phyloP scores from a whole-genome alignment of 2,888 invertebrate genomes.

The Malacosoma neustria region DNA sequence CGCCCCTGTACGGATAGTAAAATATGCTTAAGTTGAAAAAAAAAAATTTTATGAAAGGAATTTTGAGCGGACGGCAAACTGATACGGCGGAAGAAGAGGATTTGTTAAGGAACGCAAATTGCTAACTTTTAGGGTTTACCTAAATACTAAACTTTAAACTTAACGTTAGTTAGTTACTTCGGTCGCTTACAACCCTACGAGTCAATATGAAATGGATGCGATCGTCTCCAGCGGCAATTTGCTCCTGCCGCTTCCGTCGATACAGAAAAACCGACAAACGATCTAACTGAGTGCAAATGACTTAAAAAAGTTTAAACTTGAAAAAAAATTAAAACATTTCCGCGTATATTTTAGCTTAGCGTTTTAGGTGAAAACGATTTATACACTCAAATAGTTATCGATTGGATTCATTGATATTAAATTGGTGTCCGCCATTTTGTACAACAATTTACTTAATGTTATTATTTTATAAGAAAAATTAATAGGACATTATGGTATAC shows the following conservation, averaged over 20 bases:
- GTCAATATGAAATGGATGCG: constrained; percentile 37
- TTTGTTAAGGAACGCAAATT: too few species aligned
- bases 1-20: too few species aligned
- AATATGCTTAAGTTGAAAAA: too few species aligned
- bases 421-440: not conserved
- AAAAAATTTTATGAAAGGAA: too few species aligned
- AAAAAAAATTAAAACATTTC: not conserved
- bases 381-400: not conserved
- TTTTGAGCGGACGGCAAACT: too few species aligned
- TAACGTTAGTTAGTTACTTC: too few species aligned
- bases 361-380: not conserved
- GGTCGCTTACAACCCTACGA: constrained; percentile 30
- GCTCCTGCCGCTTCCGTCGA: constrained; percentile 6
- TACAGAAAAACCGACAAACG: constrained; percentile 5
- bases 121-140: too few species aligned
- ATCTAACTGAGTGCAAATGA: not conserved
- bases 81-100: too few species aligned
- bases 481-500: too few species aligned
- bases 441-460: too few species aligned
- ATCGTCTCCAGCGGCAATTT: constrained; percentile 15
- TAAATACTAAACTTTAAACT: too few species aligned
- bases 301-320: not conserved
- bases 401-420: not conserved
- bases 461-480: too few species aligned
- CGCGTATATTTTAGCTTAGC: not conserved